phyloP scores from a whole-genome alignment of 2,113 vertebrate species.

The Turnix velox region DNA sequence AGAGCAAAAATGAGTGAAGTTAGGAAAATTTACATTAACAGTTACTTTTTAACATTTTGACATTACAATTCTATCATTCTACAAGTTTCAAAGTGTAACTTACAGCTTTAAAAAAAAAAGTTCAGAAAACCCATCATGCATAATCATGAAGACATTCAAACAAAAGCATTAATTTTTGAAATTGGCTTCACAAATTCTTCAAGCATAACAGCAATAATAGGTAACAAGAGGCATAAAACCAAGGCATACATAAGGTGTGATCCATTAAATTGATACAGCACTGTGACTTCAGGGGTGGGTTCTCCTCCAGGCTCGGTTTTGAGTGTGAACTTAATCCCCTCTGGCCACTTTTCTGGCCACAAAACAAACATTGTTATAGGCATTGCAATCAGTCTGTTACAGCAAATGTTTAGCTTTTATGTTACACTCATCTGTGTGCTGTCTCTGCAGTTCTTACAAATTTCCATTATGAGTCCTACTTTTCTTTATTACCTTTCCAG shows the following conservation, averaged over 20 bases:
- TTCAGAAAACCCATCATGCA: not conserved
- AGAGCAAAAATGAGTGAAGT: fast-evolving
- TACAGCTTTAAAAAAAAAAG: not conserved
- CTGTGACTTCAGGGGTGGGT: not conserved
- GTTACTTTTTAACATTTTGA: not conserved
- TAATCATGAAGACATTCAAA: not conserved
- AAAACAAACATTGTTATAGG: not conserved
- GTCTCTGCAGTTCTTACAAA: not conserved
- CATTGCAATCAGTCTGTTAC: not conserved
- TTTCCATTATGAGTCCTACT: not conserved
- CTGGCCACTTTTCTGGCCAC: not conserved
- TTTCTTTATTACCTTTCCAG: not conserved
- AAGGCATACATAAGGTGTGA: fast-evolving
- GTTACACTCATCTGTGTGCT: not conserved
- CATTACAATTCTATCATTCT: not conserved
- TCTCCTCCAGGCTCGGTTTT: not conserved
- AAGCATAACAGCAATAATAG: not conserved
- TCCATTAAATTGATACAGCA: not conserved
- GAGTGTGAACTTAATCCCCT: not conserved
- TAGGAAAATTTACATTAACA: not conserved
- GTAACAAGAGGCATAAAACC: not conserved
- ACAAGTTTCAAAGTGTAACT: not conserved
- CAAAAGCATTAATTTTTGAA: not conserved
- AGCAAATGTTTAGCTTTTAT: not conserved
- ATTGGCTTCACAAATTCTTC: not conserved